Evolutionary conservation across 2,113 vertebrate species (phyloP), one percentile per base, ranked within the genome.

Genomic region (Natator depressus): DNA sequence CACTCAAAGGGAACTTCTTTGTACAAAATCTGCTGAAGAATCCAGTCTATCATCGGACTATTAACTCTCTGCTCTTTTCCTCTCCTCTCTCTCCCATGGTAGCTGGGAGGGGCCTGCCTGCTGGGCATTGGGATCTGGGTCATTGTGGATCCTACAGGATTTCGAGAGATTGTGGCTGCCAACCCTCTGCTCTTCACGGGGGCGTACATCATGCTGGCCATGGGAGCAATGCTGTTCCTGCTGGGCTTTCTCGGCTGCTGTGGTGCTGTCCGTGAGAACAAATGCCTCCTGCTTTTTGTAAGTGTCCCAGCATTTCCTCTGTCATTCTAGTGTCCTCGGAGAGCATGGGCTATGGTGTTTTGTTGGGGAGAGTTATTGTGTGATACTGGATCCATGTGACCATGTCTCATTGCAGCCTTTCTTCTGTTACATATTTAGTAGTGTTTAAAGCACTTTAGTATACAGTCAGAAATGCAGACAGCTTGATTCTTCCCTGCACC

Each of bases 241-340:
- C 98, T 99, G 13, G 99, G 99, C 62, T 99, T 99, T 97, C 98
- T 99, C 14, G 99, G 99, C 97, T 99, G 99, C 98, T 99, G 99
- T 0, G 99, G 99, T 14, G 99, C 99, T 85, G 98, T 99, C 96
- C 98, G 99, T 0, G 99, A 99, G 98, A 99, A 99, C 98, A 99
- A 99, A 95, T 99, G 99, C 93, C 99, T 99, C 51, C 99, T 99
- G 91, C 98, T 99, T 4, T 99, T 99, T 78, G 99, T 99, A 98
- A 99, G 99, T 99, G 97, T 8, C 54, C 31, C 51, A 47, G 22
- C 20, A 2, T 25, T 17, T 84, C 46, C 24, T 62, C 1, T 22
- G 27, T 47, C 9, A 47, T 82, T 92, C 24, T 54, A 19, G 55
- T 83, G 53, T 84, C 82, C 62, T 59, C 65, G 4, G 46, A n/a